These are phyloP conservation scores for Bombus waltoni DNA, from an alignment of 1,140 invertebrate species.

Conservation along the genomic window DNA sequence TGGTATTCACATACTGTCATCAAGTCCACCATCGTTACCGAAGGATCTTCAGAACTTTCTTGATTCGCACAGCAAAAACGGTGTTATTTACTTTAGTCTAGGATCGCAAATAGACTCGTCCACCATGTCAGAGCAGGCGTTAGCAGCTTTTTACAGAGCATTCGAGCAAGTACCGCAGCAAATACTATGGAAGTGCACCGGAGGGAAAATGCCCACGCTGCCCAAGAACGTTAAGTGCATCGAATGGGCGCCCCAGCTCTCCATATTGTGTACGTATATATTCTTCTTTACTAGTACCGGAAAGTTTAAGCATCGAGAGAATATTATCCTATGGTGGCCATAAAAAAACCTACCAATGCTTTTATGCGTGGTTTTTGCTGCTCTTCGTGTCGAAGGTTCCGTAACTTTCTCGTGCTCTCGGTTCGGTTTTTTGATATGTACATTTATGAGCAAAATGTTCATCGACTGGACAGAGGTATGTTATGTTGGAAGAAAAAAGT, in stretches of 20 bases:
- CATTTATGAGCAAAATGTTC: background rate
- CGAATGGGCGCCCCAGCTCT: constrained; percentile 86
- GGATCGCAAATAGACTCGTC: constrained; percentile 56
- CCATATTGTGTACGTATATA: constrained; percentile 83
- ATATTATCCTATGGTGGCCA: constrained; percentile 41
- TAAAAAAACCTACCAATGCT: constrained; percentile 1
- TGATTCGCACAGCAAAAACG: constrained; percentile 36
- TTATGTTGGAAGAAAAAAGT: too few relatives aligned
- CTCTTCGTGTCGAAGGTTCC: background rate
- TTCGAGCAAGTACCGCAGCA: constrained; percentile 62
- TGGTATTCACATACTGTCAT: constrained; percentile 60
- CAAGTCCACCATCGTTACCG: constrained; percentile 21
- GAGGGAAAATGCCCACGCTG: constrained; percentile 73
- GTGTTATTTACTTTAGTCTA: constrained; percentile 64
- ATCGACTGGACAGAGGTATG: background rate
- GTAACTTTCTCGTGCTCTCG: background rate
- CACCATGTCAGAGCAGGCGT: constrained; percentile 47
- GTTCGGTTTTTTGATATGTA: background rate
- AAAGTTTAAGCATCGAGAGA: constrained; percentile 27
- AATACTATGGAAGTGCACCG: constrained; percentile 67
- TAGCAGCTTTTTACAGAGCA: constrained; percentile 55
- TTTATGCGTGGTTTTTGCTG: background rate
- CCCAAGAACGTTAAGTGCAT: constrained; percentile 84
- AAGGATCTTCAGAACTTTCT: constrained; percentile 58
- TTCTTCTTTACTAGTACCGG: constrained; percentile 14